These are phyloP conservation scores for Pseudomugil tenellus DNA, from an alignment of 2,797 vertebrate species.

Conservation along the genomic window DNA sequence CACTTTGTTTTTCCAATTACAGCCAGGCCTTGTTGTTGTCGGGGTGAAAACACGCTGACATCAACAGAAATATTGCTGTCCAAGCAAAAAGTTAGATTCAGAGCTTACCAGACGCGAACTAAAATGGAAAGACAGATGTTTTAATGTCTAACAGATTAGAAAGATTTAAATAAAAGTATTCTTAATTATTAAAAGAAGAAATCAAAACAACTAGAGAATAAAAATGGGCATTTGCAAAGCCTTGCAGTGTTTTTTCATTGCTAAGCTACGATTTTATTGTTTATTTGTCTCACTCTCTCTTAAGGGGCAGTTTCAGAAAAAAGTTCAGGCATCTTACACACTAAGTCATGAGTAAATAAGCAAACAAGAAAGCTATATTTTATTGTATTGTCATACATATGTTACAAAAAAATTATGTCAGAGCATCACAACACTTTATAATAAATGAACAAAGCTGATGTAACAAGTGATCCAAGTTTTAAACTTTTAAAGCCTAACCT, in stretches of 20 bases:
- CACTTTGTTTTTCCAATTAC: conserved; percentile 70
- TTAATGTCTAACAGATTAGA: background rate
- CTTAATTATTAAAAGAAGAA: background rate
- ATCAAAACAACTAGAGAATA: background rate
- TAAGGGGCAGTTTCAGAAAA: too few relatives aligned
- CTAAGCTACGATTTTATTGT: background rate
- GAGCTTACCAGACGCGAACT: conserved; percentile 9
- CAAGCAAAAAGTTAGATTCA: conserved; percentile 36
- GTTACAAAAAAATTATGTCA: too few relatives aligned
- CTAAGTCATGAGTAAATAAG: too few relatives aligned
- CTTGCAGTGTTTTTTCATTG: background rate
- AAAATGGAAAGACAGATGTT: background rate
- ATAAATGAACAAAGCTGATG: too few relatives aligned
- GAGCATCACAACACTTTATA: too few relatives aligned
- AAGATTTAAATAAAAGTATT: background rate
- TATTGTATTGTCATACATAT: too few relatives aligned
- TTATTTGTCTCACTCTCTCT: background rate
- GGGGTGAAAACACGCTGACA: conserved; percentile 48
- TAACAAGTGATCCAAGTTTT: too few relatives aligned
- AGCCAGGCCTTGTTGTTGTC: conserved; percentile 39
- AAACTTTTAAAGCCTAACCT: too few relatives aligned
- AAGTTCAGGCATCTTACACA: too few relatives aligned
- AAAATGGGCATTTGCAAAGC: background rate
- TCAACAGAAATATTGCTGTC: conserved; percentile 36
- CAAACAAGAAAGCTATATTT: too few relatives aligned